phyloP scores from a whole-genome alignment of 2,888 invertebrate species.

The Arenicola marina region DNA sequence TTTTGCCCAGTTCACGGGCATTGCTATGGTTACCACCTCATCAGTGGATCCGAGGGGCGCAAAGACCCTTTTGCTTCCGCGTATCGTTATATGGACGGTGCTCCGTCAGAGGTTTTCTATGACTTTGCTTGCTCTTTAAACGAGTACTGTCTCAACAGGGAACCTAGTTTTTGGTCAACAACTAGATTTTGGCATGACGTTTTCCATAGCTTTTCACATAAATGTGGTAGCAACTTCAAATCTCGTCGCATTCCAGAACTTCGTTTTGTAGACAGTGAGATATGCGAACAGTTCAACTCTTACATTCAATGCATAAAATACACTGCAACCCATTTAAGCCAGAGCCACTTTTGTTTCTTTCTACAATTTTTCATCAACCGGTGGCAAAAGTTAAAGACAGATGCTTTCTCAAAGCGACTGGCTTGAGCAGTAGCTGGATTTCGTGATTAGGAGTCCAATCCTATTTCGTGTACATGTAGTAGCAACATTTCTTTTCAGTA shows the following conservation, averaged over 20 bases:
- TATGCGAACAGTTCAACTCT: slow-evolving; percentile 9
- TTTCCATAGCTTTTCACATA: slow-evolving; percentile 6
- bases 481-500: too few relatives aligned
- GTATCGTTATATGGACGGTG: not conserved
- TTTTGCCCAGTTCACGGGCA: slow-evolving; percentile 9
- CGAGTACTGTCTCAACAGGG: too few relatives aligned
- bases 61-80: slow-evolving; percentile 5
- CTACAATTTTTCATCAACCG: not conserved
- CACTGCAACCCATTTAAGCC: slow-evolving; percentile 4
- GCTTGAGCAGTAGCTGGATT: too few relatives aligned
- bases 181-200: slow-evolving; percentile 7
- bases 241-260: not conserved
- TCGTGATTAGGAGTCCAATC: too few relatives aligned
- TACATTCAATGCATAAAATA: slow-evolving; percentile 3
- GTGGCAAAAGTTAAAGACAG: not conserved
- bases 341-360: slow-evolving; percentile 2
- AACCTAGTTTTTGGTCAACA: not conserved
- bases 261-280: not conserved
- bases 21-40: slow-evolving; percentile 2
- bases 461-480: too few relatives aligned
- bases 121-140: slow-evolving; percentile 7
- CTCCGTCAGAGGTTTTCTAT: slow-evolving; percentile 5
- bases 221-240: not conserved
- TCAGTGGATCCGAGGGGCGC: slow-evolving; percentile 1
- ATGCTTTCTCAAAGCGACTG: too few relatives aligned